Evolutionary conservation across 1,140 invertebrate genomes (phyloP).

Genomic region (Diorhabda sublineata): DNA sequence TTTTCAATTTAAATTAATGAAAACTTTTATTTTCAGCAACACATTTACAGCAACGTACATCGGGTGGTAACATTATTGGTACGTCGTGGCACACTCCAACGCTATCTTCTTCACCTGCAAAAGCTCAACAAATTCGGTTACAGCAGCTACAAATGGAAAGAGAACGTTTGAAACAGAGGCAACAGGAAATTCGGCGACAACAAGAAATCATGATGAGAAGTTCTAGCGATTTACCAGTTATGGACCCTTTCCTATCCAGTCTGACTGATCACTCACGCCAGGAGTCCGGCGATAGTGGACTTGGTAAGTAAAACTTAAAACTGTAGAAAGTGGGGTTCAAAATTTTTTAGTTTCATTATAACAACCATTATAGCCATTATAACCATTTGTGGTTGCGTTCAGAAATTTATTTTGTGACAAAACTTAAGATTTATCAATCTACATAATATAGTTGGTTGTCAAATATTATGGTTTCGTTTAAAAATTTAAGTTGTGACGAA

Average conservation of each 20-base stretch:
- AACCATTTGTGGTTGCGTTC: too few relatives aligned
- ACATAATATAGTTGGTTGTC: too few relatives aligned
- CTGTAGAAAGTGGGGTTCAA: too few relatives aligned
- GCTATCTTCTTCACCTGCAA: slow-evolving; percentile 55
- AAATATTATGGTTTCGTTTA: too few relatives aligned
- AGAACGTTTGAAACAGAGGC: slow-evolving; percentile 78
- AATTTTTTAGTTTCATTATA: too few relatives aligned
- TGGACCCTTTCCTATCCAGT: slow-evolving; percentile 79
- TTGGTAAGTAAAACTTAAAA: slow-evolving; percentile 52
- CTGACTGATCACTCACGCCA: slow-evolving; percentile 83
- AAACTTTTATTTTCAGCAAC: slow-evolving; percentile 30
- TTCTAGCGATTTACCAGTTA: slow-evolving; percentile 52
- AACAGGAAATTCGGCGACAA: slow-evolving; percentile 82
- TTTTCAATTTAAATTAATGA: slow-evolving; percentile 2
- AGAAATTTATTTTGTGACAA: too few relatives aligned
- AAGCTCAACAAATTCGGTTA: slow-evolving; percentile 73
- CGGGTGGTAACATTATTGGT: slow-evolving; percentile 43
- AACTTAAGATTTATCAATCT: too few relatives aligned
- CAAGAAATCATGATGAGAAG: slow-evolving; percentile 69
- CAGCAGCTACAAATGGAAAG: slow-evolving; percentile 83
- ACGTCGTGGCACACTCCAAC: slow-evolving; percentile 49
- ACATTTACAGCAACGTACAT: slow-evolving; percentile 39
- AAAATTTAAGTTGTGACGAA: too few relatives aligned
- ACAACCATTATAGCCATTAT: too few relatives aligned
- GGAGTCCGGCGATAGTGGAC: slow-evolving; percentile 88